Percentiles rank a stretch among this genome's conserved stretches.
Conservation (phyloP, 1,140 invertebrate species). For the Papilio helenus region DNA sequence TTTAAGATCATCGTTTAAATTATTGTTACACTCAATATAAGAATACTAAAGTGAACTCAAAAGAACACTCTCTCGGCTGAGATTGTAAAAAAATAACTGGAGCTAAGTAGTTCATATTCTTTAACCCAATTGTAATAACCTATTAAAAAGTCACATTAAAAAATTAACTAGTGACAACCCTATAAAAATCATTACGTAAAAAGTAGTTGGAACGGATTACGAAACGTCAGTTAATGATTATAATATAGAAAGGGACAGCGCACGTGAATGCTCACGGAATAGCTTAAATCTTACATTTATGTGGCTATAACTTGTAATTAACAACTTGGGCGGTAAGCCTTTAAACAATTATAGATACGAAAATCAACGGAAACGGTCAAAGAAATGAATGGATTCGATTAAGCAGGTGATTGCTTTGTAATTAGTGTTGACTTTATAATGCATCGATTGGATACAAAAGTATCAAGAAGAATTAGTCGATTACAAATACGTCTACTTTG, state of each 20-base stretch:
- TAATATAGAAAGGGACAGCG: constrained; percentile 26
- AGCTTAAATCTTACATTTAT: constrained; percentile 33
- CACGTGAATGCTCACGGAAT: constrained; percentile 18
- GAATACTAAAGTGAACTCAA: too few relatives aligned
- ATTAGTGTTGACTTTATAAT: constrained; percentile 30
- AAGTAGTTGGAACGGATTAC: constrained; percentile 11
- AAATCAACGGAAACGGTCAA: constrained; percentile 33
- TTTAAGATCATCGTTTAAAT: too few relatives aligned
- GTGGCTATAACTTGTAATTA: constrained; percentile 32
- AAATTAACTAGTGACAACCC: not conserved
- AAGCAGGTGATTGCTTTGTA: constrained; percentile 30
- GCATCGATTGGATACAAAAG: not conserved
- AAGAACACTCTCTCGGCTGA: too few relatives aligned
- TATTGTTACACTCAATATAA: too few relatives aligned
- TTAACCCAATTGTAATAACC: not conserved
- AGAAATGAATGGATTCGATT: constrained; percentile 36
- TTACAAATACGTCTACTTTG: not conserved
- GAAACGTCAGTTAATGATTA: constrained; percentile 20
- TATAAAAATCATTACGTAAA: constrained; percentile 25
- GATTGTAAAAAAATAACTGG: too few relatives aligned
- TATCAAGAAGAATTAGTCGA: constrained; percentile 14
- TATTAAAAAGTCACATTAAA: not conserved
- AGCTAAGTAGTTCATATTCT: not conserved
- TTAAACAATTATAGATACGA: constrained; percentile 36
- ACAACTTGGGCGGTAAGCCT: constrained; percentile 28